Evolutionary conservation across 2,888 invertebrate species (phyloP).

Genomic region (Stegophylla sp.): DNA sequence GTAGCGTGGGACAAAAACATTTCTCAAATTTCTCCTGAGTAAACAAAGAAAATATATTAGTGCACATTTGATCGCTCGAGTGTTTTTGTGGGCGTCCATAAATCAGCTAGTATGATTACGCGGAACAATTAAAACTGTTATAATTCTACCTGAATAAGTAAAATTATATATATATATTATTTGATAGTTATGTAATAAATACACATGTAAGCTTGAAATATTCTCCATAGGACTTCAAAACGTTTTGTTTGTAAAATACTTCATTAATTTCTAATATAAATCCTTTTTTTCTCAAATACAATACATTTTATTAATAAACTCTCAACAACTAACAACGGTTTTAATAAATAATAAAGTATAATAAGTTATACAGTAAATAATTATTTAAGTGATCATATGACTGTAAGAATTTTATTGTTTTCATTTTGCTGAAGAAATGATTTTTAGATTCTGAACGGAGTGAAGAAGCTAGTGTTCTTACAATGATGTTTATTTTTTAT

Average conservation of each 20-base stretch:
- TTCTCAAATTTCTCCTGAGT: constrained; percentile 36
- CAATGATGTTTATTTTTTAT: too few species aligned
- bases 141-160: neutral
- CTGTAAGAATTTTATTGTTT: neutral
- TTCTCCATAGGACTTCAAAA: neutral
- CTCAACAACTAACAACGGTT: neutral
- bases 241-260: neutral
- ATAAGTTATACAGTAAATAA: too few species aligned
- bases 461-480: too few species aligned
- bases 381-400: neutral
- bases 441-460: too few species aligned
- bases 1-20: constrained; percentile 43
- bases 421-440: too few species aligned
- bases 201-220: neutral
- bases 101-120: neutral
- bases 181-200: neutral
- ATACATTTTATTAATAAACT: neutral
- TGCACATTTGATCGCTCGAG: constrained; percentile 8
- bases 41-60: constrained; percentile 47
- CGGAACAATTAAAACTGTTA: neutral
- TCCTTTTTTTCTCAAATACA: neutral
- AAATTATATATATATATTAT: neutral
- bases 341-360: neutral
- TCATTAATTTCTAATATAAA: neutral
- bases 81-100: constrained; percentile 39